Conservation (phyloP, 2,888 invertebrate species). For the Nysson spinosus region DNA sequence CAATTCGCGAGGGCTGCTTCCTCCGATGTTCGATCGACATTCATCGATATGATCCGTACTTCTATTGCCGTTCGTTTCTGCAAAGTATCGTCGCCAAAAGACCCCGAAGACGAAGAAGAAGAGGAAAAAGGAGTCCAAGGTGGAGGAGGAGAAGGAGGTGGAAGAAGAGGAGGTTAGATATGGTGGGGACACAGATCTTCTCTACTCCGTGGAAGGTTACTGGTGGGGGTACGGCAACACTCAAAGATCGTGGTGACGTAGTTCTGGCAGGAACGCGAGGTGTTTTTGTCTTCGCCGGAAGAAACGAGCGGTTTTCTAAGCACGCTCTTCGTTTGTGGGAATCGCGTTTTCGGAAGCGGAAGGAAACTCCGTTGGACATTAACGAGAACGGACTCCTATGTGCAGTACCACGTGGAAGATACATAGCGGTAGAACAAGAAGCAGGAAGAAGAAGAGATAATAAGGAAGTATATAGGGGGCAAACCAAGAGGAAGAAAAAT, state of each 20-base stretch:
- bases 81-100: no score
- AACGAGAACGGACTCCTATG: background rate
- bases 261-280: conserved; percentile 73
- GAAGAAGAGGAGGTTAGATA: conserved; percentile 44
- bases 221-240: conserved; percentile 73
- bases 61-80: no score
- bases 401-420: no score
- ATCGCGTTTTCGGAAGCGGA: conserved; percentile 8
- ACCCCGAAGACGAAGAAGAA: conserved; percentile 37
- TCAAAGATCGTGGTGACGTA: conserved; percentile 75
- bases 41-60: no score
- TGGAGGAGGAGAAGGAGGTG: conserved; percentile 28
- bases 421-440: background rate
- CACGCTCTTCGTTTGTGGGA: conserved; percentile 24
- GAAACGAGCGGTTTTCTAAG: conserved; percentile 49
- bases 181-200: conserved; percentile 52
- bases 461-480: background rate
- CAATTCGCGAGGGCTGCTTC: no score
- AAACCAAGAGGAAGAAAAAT: background rate
- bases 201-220: conserved; percentile 42
- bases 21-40: no score
- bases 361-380: conserved; percentile 3
- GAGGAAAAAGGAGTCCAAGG: conserved; percentile 34
- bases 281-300: conserved; percentile 68
- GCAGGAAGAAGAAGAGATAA: conserved; percentile 4